phyloP scores from a whole-genome alignment of 2,888 invertebrate species.

The Pollenia griseotomentosa region DNA sequence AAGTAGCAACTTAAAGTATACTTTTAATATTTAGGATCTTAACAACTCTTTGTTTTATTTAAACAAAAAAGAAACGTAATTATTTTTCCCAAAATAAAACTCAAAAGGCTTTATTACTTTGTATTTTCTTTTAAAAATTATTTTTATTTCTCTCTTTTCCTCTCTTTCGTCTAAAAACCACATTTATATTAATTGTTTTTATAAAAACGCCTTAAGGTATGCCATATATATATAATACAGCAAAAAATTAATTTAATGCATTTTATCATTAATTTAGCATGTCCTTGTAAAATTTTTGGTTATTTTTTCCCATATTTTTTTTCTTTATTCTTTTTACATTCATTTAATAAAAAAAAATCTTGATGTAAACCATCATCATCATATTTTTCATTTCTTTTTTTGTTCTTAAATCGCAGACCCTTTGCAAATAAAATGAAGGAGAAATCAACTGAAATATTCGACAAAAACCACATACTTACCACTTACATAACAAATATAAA shows the following conservation, averaged over 20 bases:
- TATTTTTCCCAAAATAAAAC: too few relatives aligned
- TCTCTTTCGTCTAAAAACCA: neutral
- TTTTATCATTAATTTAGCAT: conserved; percentile 55
- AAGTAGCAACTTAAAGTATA: too few relatives aligned
- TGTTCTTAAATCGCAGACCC: neutral
- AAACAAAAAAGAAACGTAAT: too few relatives aligned
- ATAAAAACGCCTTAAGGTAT: conserved; percentile 52
- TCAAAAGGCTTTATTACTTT: conserved; percentile 19
- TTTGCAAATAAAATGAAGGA: conserved; percentile 7
- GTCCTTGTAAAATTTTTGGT: conserved; percentile 54
- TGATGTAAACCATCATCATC: conserved; percentile 48
- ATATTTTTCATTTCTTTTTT: conserved; percentile 3
- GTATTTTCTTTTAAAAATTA: conserved; percentile 8
- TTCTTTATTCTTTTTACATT: conserved; percentile 13
- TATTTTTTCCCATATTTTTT: neutral
- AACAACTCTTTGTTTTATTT: too few relatives aligned
- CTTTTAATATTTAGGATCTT: too few relatives aligned
- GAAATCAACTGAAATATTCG: conserved; percentile 17
- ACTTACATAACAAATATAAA: neutral
- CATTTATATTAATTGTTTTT: conserved; percentile 12
- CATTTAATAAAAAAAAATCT: conserved; percentile 25
- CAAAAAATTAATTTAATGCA: conserved; percentile 56
- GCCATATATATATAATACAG: conserved; percentile 8
- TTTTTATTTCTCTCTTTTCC: neutral
- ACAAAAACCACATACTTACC: conserved; percentile 25